Conservation (phyloP, 2,797 vertebrate species). For the Chiroxiphia lanceolata region DNA sequence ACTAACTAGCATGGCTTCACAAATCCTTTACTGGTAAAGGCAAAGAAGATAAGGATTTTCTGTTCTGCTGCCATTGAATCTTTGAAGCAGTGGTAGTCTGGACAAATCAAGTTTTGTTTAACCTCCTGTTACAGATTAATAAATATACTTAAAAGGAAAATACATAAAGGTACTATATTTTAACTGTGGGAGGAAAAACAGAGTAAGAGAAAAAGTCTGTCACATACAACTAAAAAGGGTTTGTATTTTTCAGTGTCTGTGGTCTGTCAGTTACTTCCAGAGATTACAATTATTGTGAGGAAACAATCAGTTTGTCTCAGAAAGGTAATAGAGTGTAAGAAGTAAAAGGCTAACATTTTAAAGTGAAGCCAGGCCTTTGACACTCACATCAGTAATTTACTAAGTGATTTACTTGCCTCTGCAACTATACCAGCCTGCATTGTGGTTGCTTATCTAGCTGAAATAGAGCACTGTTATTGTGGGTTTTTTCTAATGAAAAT, state of each 20-base stretch:
- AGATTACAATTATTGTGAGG: not conserved
- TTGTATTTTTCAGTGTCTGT: not conserved
- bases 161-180: not conserved
- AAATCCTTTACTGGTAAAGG: not conserved
- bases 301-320: not conserved
- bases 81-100: conserved; percentile 5
- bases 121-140: not conserved
- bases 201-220: not conserved
- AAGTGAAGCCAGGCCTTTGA: not conserved
- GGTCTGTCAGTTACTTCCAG: not conserved
- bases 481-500: not conserved
- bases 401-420: not conserved
- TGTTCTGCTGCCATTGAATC: not conserved
- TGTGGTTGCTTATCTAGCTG: not conserved
- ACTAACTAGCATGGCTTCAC: not conserved
- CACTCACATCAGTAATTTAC: not conserved
- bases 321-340: not conserved
- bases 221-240: not conserved
- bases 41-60: conserved; percentile 55
- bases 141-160: not conserved
- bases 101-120: conserved; percentile 18
- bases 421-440: not conserved
- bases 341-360: not conserved
- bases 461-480: not conserved
- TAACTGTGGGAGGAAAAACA: not conserved